Evolutionary conservation across 2,888 invertebrate species (phyloP).

Genomic region (Hanleya hanleyi): DNA sequence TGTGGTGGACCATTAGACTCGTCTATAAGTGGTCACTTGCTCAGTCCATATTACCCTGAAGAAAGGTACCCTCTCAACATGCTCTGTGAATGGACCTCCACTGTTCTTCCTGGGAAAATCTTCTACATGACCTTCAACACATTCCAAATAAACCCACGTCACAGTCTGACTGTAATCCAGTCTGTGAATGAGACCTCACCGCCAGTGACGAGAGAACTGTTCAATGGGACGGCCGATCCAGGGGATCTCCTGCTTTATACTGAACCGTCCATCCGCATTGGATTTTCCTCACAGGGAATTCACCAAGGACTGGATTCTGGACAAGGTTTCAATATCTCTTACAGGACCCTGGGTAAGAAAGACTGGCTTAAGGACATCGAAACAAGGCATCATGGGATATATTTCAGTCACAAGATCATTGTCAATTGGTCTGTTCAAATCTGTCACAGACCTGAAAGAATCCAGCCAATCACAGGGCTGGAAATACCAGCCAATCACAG

Average conservation of each 20-base stretch:
- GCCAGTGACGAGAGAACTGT: background rate
- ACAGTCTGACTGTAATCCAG: background rate
- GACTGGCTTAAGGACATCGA: no score
- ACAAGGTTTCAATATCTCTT: background rate
- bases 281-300: background rate
- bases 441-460: no score
- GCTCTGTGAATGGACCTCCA: background rate
- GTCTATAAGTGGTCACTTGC: background rate
- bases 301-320: constrained; percentile 1
- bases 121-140: background rate
- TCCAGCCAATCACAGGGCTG: no score
- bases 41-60: background rate
- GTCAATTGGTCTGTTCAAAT: no score
- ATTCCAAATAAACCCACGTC: background rate
- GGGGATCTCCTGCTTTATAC: background rate
- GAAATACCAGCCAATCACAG: no score
- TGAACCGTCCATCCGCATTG: background rate
- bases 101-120: background rate
- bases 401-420: no score
- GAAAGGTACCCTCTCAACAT: background rate
- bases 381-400: no score
- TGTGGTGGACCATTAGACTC: background rate
- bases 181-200: background rate
- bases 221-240: background rate
- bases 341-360: constrained; percentile 2